These are phyloP conservation scores for Sarcophaga subvicina DNA, from an alignment of 2,888 invertebrate species.

Conservation along the genomic window DNA sequence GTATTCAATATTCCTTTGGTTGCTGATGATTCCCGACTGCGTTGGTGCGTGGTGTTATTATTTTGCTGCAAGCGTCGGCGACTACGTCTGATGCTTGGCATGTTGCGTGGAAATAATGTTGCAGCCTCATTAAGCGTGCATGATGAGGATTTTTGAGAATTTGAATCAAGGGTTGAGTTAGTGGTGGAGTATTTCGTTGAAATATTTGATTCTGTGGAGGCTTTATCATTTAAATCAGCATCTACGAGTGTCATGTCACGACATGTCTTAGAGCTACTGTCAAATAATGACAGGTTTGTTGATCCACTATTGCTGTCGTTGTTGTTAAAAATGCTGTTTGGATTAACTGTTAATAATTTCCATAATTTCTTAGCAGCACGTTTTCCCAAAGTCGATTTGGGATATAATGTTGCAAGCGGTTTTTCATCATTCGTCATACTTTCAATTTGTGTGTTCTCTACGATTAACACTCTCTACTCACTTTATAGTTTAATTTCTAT, in stretches of 20 bases:
- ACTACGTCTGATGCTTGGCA: constrained; percentile 80
- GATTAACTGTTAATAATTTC: constrained; percentile 57
- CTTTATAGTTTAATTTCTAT: neutral
- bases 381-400: constrained; percentile 61
- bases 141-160: constrained; percentile 72
- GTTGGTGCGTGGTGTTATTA: constrained; percentile 60
- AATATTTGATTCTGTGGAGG: constrained; percentile 57
- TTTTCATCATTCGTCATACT: constrained; percentile 59
- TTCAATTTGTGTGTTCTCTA: neutral
- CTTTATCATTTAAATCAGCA: constrained; percentile 65
- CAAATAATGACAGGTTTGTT: constrained; percentile 15
- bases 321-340: constrained; percentile 4
- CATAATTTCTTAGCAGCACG: constrained; percentile 64
- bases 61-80: constrained; percentile 72
- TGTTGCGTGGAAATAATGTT: constrained; percentile 79
- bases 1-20: constrained; percentile 44
- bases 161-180: constrained; percentile 72
- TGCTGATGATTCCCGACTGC: constrained; percentile 58
- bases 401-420: neutral
- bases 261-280: constrained; percentile 45
- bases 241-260: constrained; percentile 63
- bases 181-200: constrained; percentile 64
- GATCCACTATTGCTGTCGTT: neutral
- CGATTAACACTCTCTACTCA: neutral
- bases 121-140: constrained; percentile 75